Evolutionary conservation across 2,797 vertebrate genomes (phyloP), one percentile per base, ranked within the genome.

Genomic region (Pipistrellus kuhlii): DNA sequence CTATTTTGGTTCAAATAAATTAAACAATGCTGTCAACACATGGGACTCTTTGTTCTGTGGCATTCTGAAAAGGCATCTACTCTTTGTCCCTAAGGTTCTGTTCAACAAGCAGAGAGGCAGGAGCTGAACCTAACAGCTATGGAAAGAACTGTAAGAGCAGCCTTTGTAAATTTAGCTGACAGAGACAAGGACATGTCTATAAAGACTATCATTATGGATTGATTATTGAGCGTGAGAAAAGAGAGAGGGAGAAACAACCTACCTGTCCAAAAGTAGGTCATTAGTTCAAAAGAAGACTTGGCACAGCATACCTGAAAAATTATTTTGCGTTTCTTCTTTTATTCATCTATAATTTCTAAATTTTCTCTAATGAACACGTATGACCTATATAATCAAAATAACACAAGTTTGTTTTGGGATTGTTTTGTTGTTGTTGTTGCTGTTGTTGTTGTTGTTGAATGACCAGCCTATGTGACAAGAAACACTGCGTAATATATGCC

Each of bases 321-420:
- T 53, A 83, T 0, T 85, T 46, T 66, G 20, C 30, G 93, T 77
- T 83, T 92, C 75, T 80, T 59, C 41, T 94, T 94, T 89, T 83
- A 69, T 77, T 95, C 62, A 84, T 66, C 55, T 91, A 30, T 91
- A 96, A 86, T 91, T 90, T 96, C 78, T 85, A 92, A 83, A 83
- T 91, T 87, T 84, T 94, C 68, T 75, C 64, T 93, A 93, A 85
- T 66, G 25, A 89, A 41, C 38, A 90, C 55, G 68, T 71, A 71
- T 72, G 95, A 44, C 30, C 51, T 69, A 5, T 62, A 66, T 55
- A 94, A 94, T 91, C 6, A 13, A 85, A 90, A 82, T 91, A 84
- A 88, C 64, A 77, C 46, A 88, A 71, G 18, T 71, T 64, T 93
- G 21, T 25, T 66, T 88, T n/a, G 62, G 38, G n/a, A 76, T 23